Evolutionary conservation across 30 jellyfish, hydroid and myxozoan species (phyloP).

Genomic region (Hydractinia symbiolongicarpus): DNA sequence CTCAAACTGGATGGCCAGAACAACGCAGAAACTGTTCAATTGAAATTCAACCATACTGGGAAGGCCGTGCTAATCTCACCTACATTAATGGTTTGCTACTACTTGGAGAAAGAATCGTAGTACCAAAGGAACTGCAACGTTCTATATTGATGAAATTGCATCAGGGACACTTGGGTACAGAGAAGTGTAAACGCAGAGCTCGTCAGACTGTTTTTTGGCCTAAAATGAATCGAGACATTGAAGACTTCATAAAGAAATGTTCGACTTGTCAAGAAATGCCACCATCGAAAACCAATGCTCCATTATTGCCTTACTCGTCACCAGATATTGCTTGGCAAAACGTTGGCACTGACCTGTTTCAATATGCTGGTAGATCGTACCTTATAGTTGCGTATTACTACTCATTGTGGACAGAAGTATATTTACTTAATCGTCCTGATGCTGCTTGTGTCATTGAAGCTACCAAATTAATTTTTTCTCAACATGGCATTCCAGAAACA

Average conservation of each 20-base stretch:
- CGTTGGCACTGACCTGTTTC: no score
- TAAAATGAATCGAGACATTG: constrained; percentile 24
- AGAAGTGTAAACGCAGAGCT: constrained; percentile 16
- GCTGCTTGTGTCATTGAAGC: not conserved
- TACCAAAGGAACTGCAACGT: constrained; percentile 25
- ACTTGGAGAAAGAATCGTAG: constrained; percentile 41
- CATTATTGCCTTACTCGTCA: no score
- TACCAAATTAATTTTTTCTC: not conserved
- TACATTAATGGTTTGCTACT: constrained; percentile 27
- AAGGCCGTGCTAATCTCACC: constrained; percentile 16
- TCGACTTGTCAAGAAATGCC: constrained; percentile 12
- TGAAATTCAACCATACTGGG: no score
- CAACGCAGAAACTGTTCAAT: no score
- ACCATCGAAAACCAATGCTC: not conserved
- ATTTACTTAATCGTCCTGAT: not conserved
- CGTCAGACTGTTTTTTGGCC: constrained; percentile 38
- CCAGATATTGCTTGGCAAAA: no score
- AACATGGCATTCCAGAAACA: no score
- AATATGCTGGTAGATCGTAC: no score
- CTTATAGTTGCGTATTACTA: no score
- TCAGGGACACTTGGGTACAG: constrained; percentile 34
- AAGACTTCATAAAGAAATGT: constrained; percentile 31
- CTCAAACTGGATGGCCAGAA: no score
- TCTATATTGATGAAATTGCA: not conserved
- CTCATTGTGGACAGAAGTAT: not conserved